A percentile compares a stretch with the other conserved stretches of the same genome.
phyloP scores from a whole-genome alignment of 2,113 vertebrate genomes.

The Chroicocephalus ridibundus region DNA sequence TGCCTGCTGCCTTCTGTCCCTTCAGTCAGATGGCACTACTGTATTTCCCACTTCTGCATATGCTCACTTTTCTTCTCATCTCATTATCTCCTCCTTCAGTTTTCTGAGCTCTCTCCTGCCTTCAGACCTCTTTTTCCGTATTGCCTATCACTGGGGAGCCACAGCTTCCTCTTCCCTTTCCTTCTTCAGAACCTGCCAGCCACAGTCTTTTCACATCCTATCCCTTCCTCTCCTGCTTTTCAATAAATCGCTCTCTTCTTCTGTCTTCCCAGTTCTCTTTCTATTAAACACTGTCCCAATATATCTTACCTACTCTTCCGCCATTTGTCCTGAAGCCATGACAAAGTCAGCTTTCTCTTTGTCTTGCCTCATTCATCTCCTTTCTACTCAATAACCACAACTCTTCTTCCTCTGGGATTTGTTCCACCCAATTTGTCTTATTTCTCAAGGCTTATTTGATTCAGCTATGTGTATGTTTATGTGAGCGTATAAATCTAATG shows the following conservation, averaged over 20 bases:
- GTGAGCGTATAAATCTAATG: constrained; percentile 28
- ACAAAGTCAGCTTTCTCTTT: constrained; percentile 22
- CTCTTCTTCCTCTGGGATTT: constrained; percentile 28
- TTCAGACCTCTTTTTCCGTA: not conserved
- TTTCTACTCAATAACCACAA: constrained; percentile 36
- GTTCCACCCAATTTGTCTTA: constrained; percentile 46
- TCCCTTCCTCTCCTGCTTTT: not conserved
- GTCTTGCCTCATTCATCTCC: constrained; percentile 44
- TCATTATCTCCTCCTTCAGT: not conserved
- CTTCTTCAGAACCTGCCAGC: not conserved
- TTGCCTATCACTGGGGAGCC: not conserved
- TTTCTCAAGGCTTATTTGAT: constrained; percentile 55
- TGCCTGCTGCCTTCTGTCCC: not conserved
- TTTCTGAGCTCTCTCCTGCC: not conserved
- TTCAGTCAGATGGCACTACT: not conserved
- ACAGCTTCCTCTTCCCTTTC: not conserved
- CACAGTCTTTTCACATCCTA: not conserved
- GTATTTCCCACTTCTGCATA: not conserved
- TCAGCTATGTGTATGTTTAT: constrained; percentile 44
- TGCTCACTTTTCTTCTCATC: not conserved
- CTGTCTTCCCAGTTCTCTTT: not conserved
- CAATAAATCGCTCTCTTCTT: not conserved
- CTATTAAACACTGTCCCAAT: not conserved
- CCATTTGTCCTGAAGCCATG: constrained; percentile 29
- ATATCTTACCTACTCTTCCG: not conserved